Conservation (phyloP, 2,888 invertebrate genomes). For the Zootermopsis nevadensis region DNA sequence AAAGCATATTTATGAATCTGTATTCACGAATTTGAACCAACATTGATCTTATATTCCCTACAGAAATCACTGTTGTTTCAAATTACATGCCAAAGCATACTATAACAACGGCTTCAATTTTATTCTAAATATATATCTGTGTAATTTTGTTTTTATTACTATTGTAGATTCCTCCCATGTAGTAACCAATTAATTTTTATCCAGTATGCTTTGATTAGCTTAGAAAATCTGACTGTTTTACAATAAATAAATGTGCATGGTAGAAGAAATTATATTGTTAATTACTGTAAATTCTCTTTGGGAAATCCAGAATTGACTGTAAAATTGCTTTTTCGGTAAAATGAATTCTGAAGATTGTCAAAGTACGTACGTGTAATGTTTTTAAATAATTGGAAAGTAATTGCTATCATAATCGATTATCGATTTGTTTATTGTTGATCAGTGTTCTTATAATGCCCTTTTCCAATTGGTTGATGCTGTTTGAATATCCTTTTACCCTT, state of each 20-base stretch:
- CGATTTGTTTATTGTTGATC: conserved; percentile 27
- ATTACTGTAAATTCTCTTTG: neutral
- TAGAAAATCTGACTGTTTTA: conserved; percentile 29
- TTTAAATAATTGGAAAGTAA: no score
- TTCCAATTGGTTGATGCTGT: conserved; percentile 36
- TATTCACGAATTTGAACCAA: neutral
- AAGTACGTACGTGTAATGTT: neutral
- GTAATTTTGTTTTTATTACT: neutral
- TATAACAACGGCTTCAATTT: neutral
- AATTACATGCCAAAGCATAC: neutral
- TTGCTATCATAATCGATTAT: neutral
- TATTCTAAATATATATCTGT: neutral
- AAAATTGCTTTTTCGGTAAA: neutral
- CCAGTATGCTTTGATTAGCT: conserved; percentile 28
- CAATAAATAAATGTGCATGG: conserved; percentile 37
- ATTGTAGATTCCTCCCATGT: conserved; percentile 22
- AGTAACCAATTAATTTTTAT: conserved; percentile 13
- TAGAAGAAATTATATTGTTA: conserved; percentile 5
- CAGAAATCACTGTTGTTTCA: conserved; percentile 14
- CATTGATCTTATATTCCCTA: neutral
- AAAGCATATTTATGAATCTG: no score
- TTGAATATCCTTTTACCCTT: conserved; percentile 19
- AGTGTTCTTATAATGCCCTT: conserved; percentile 37
- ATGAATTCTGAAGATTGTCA: neutral
- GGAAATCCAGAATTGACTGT: neutral